Base-by-base conservation (phyloP, 1,140 invertebrate genomes). In the Brachionus paranguensis region DNA sequence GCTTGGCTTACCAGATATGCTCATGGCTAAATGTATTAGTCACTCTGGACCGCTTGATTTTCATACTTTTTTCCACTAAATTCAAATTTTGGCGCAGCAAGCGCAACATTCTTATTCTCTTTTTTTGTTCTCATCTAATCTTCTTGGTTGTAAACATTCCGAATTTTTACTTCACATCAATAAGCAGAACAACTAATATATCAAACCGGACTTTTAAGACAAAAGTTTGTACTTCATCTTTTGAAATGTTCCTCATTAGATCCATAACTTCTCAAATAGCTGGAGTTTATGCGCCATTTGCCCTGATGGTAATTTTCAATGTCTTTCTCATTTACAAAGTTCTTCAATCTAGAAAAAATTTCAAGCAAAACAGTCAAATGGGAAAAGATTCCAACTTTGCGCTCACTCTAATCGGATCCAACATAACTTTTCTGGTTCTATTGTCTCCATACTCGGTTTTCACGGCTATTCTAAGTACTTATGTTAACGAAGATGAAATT, bases 21-120 rank as follows among this genome's bases (percentile, higher is more conserved):
- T 50, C 72, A 76, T 76, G 41, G 41, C 43, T 76, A 29, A 76
- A 76, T 76, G 72, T 76, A 3, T 29, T 76, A 27, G 43, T 76
- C 27, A 76, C 72, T 14, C 27, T 76, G 2, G 45, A 76, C 27
- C 43, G 72, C 24, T 76, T 76, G 33, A 50, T 76, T 14, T 76
- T 76, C 47, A 76, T 76, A 20, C 8, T 76, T 4, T 76, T 47
- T 17, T 27, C 41, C 20, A 53, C 17, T 27, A 47, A 47, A 50
- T 76, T 76, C 27, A 47, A 76, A 76, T 50, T 50, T 10, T 50
- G 43, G 17, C 27, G 47, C 20, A 76, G 47, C 20, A 76, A 76
- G 12, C 10, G 12, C 6, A 50, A 27, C 24, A 76, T 76, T 3
- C 43, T 47, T 2, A 20, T 47, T 53, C 24, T 76, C 43, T 50